Base-by-base conservation (phyloP, 2,888 invertebrate genomes). In the Orchesellides sinensis region DNA sequence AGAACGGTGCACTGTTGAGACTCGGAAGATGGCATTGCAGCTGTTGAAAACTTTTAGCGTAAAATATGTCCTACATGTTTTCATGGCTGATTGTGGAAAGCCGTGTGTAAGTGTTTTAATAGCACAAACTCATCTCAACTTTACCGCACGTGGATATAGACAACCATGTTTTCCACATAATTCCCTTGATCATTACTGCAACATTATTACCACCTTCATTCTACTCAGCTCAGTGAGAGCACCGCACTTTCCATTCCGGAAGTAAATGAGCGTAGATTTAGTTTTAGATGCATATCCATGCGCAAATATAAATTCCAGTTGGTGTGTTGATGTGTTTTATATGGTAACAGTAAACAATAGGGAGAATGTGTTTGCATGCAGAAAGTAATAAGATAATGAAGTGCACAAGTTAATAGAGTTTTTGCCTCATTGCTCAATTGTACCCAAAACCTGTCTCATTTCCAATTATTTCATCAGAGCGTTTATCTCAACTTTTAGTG, bases 351-450 rank as follows among this genome's bases (percentile, higher is more conserved):
- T 6, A 32, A 6, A 32, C 32, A 32, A 32, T 6, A 32, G 6
- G 32, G 32, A 40, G 40, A n/a, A 14, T 14, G 40, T n/a, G 10
- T n/a, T 40, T 40, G 40, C n/a, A 40, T 14, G 23, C 23, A 54
- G 54, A 25, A 12, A 25, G 25, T 54, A 54, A 54, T 54, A 25
- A 54, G 25, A 25, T 10, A 54, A n/a, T n/a, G 54, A 40, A 40
- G 1, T 40, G n/a, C 10, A n/a, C 23, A 4, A 23, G 54, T 23
- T 54, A 54, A 54, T 54, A 23, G 54, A 54, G 23, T 54, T 23
- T 25, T 14, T 25, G 23, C 54, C 54, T 54, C 54, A 54, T 54
- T 23, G 54, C 54, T 54, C 19, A 21, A 52, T 52, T 52, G 52
- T 19, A 29, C 59, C 29, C 32, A 29, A 14, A 54, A 54, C 17